phyloP scores from a whole-genome alignment of 2,888 invertebrate species.

The Synergus itoensis region DNA sequence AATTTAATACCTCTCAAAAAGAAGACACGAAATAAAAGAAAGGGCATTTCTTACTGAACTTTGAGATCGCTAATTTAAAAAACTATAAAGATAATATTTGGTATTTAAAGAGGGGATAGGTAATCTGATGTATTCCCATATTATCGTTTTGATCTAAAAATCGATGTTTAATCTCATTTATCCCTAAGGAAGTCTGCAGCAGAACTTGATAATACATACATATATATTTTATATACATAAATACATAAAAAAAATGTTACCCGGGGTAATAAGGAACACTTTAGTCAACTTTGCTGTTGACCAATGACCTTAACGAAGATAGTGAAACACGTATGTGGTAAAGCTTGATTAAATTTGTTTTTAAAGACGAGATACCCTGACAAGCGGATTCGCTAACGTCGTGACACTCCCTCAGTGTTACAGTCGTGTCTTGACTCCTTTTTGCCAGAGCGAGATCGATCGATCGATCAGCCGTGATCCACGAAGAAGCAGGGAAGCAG shows the following conservation, averaged over 20 bases:
- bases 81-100: background rate
- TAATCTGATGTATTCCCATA: background rate
- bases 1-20: too few relatives aligned
- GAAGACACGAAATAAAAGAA: too few relatives aligned
- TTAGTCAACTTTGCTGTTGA: background rate
- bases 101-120: background rate
- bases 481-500: conserved; percentile 21
- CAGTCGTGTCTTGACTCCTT: conserved; percentile 32
- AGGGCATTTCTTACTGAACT: too few relatives aligned
- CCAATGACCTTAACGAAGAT: conserved; percentile 17
- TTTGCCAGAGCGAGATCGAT: conserved; percentile 28
- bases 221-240: background rate
- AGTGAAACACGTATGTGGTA: conserved; percentile 25
- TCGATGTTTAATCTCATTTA: background rate
- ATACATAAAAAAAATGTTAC: background rate
- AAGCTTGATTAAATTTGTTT: conserved; percentile 37
- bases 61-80: too few relatives aligned
- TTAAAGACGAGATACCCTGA: conserved; percentile 26
- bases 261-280: background rate
- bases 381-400: conserved; percentile 40
- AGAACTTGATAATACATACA: background rate
- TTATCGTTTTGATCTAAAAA: background rate
- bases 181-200: background rate
- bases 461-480: conserved; percentile 40
- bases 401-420: conserved; percentile 33